phyloP scores from a whole-genome alignment of 1,140 invertebrate species.

The Hydropsyche tenuis region DNA sequence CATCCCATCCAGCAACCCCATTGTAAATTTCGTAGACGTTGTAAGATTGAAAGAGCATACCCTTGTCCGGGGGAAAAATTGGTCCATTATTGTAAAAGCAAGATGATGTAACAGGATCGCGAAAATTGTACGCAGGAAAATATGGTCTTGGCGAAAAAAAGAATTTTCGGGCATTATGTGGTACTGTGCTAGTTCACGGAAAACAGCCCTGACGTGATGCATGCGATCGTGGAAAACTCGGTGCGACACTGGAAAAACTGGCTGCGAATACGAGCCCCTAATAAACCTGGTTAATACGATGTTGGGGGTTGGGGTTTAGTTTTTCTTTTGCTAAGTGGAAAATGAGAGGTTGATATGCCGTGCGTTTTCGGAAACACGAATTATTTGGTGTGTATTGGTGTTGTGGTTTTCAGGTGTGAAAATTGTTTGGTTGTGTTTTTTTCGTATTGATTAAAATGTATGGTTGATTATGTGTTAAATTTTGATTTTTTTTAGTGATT shows the following conservation, averaged over 20 bases:
- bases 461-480: too few relatives aligned
- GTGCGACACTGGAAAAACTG: constrained; percentile 32
- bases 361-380: too few relatives aligned
- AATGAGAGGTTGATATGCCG: constrained; percentile 13
- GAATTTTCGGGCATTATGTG: too few relatives aligned
- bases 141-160: constrained; percentile 7
- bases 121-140: constrained; percentile 35
- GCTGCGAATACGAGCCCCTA: constrained; percentile 40
- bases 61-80: constrained; percentile 43
- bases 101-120: constrained; percentile 44
- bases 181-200: not conserved
- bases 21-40: constrained; percentile 42
- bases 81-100: constrained; percentile 48
- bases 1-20: too few relatives aligned
- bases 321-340: constrained; percentile 40
- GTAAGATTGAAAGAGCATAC: constrained; percentile 46
- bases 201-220: constrained; percentile 36
- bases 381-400: too few relatives aligned
- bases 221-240: constrained; percentile 31
- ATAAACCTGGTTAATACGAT: constrained; percentile 41
- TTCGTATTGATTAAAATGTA: too few relatives aligned
- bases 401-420: too few relatives aligned
- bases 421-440: too few relatives aligned
- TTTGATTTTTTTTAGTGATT: too few relatives aligned
- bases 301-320: too few relatives aligned